phyloP scores from a whole-genome alignment of 2,113 vertebrate genomes.

The Thomomys bottae region DNA sequence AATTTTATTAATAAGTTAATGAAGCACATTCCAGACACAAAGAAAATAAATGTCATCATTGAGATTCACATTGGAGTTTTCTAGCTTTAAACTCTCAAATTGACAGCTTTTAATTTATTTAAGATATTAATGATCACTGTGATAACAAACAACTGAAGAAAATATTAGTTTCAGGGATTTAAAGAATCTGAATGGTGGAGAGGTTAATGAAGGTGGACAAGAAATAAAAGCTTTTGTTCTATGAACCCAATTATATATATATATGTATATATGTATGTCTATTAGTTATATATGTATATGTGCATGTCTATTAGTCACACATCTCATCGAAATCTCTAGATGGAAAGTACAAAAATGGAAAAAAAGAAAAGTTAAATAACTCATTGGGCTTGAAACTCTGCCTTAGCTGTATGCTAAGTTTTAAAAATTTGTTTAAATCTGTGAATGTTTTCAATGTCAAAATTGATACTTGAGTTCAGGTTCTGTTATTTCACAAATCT shows the following conservation, averaged over 20 bases:
- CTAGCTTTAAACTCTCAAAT: not conserved
- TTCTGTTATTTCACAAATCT: not conserved
- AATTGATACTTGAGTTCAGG: not conserved
- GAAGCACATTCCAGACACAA: not conserved
- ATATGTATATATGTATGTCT: not conserved
- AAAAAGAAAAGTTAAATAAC: not conserved
- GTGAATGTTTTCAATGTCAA: not conserved
- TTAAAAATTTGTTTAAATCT: not conserved
- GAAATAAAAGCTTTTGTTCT: not conserved
- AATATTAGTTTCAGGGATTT: not conserved
- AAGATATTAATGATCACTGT: not conserved
- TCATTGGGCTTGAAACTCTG: not conserved
- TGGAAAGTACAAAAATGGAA: not conserved
- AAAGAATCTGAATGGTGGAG: not conserved
- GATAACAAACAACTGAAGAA: not conserved
- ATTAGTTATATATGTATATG: not conserved
- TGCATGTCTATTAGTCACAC: not conserved
- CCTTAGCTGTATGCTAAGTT: too few species aligned
- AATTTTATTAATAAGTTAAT: constrained; percentile 31
- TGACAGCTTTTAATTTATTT: not conserved
- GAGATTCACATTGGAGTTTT: constrained; percentile 19
- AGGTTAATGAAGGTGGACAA: not conserved
- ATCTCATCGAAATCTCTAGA: not conserved
- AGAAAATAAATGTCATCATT: not conserved
- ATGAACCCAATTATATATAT: not conserved